Evolutionary conservation across 2,797 vertebrate species (phyloP).

Genomic region (Pantherophis alleghaniensis): DNA sequence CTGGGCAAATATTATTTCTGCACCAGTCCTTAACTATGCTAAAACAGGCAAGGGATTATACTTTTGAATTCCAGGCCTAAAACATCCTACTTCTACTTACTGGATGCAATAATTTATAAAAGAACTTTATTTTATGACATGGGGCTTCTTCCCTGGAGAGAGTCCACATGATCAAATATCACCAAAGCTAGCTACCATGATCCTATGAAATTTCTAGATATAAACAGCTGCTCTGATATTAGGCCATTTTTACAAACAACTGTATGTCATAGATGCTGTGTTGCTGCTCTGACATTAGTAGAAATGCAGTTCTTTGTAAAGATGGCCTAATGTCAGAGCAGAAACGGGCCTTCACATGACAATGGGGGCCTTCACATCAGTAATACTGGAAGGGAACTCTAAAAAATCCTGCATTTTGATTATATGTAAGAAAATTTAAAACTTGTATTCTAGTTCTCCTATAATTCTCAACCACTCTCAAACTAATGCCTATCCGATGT

Average conservation of each 20-base stretch:
- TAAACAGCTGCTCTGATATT: neutral
- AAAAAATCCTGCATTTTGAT: slow-evolving; percentile 14
- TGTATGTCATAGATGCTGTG: neutral
- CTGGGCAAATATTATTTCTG: neutral
- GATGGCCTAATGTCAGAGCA: neutral
- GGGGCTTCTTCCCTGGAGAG: neutral
- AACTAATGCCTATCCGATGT: neutral
- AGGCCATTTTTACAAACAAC: neutral
- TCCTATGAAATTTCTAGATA: neutral
- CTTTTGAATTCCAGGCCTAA: neutral
- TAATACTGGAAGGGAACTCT: neutral
- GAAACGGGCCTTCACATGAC: neutral
- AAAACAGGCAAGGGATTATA: neutral
- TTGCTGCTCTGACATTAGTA: neutral
- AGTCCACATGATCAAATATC: neutral
- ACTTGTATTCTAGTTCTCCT: neutral
- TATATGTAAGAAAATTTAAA: neutral
- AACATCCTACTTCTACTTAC: neutral
- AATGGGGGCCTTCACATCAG: neutral
- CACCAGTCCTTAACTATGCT: neutral
- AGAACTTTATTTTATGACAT: neutral
- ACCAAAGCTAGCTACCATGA: neutral
- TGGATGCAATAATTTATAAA: neutral
- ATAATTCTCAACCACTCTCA: neutral
- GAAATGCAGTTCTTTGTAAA: neutral